Percentiles rank a stretch among this genome's conserved stretches.
These are phyloP conservation scores for Blera fallax DNA, from an alignment of 2,888 invertebrate genomes.

Conservation along the genomic window DNA sequence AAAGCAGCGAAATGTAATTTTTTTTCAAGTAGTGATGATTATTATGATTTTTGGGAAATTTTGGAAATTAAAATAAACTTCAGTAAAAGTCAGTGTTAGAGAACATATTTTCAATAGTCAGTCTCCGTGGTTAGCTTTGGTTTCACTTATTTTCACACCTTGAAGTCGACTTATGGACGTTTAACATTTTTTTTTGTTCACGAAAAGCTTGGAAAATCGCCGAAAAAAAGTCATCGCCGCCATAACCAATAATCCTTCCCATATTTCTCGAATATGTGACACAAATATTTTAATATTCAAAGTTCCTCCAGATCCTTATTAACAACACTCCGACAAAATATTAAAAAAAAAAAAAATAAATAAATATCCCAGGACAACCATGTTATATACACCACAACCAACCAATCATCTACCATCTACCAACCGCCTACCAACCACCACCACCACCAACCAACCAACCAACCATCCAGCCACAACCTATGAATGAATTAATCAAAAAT, in stretches of 20 bases:
- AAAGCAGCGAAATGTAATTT: too few relatives aligned
- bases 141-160: not conserved
- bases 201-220: slow-evolving; percentile 37
- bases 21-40: too few relatives aligned
- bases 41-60: too few relatives aligned
- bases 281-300: slow-evolving; percentile 42
- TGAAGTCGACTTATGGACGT: slow-evolving; percentile 58
- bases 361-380: slow-evolving; percentile 81
- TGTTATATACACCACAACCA: slow-evolving; percentile 79
- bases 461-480: slow-evolving; percentile 73
- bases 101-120: slow-evolving; percentile 12
- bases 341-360: slow-evolving; percentile 27
- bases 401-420: slow-evolving; percentile 82
- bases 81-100: too few relatives aligned
- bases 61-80: too few relatives aligned
- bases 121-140: not conserved
- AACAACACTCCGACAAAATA: slow-evolving; percentile 61
- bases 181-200: slow-evolving; percentile 1
- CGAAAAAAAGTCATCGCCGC: slow-evolving; percentile 47
- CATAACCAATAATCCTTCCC: slow-evolving; percentile 58
- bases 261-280: slow-evolving; percentile 31
- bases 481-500: slow-evolving; percentile 67
- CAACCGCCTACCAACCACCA: slow-evolving; percentile 72
- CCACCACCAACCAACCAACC: slow-evolving; percentile 70
- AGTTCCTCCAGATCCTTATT: slow-evolving; percentile 66